Evolutionary conservation across 2,888 invertebrate species (phyloP).

Genomic region (Drosophila nr. medialis): DNA sequence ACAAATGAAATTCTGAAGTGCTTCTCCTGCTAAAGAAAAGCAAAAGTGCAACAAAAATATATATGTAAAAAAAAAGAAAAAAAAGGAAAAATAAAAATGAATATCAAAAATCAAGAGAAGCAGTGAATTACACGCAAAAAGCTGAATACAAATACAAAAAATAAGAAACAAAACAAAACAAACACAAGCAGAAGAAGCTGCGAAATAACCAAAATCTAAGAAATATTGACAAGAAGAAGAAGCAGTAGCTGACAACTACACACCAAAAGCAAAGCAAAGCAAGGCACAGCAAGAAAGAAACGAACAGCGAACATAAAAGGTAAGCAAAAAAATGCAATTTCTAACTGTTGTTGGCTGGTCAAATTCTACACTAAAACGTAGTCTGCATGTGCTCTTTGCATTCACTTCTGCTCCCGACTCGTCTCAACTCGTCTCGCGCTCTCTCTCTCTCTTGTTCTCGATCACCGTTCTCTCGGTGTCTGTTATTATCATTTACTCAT

Average conservation of each 20-base stretch:
- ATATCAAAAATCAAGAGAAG: slow-evolving; percentile 19
- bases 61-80: slow-evolving; percentile 2
- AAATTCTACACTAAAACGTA: slow-evolving; percentile 4
- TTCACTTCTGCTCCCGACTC: slow-evolving; percentile 2
- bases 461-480: not conserved
- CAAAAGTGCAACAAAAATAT: slow-evolving; percentile 32
- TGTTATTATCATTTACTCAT: slow-evolving; percentile 50
- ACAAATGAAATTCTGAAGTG: slow-evolving; percentile 41
- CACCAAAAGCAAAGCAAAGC: slow-evolving; percentile 1
- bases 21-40: slow-evolving; percentile 19
- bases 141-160: not conserved
- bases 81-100: slow-evolving; percentile 13
- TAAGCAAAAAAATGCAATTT: slow-evolving; percentile 44
- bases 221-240: not conserved
- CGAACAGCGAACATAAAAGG: slow-evolving; percentile 14
- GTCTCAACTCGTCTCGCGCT: not conserved
- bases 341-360: slow-evolving; percentile 42
- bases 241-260: not conserved
- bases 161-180: slow-evolving; percentile 7
- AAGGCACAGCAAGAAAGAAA: not conserved
- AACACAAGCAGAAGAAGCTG: slow-evolving; percentile 32
- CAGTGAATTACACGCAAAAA: slow-evolving; percentile 32
- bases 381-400: slow-evolving; percentile 19
- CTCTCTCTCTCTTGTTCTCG: not conserved
- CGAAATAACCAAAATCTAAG: slow-evolving; percentile 8